These are phyloP conservation scores for Psittacara wagleri DNA, from an alignment of 2,113 vertebrate genomes.

Conservation along the genomic window DNA sequence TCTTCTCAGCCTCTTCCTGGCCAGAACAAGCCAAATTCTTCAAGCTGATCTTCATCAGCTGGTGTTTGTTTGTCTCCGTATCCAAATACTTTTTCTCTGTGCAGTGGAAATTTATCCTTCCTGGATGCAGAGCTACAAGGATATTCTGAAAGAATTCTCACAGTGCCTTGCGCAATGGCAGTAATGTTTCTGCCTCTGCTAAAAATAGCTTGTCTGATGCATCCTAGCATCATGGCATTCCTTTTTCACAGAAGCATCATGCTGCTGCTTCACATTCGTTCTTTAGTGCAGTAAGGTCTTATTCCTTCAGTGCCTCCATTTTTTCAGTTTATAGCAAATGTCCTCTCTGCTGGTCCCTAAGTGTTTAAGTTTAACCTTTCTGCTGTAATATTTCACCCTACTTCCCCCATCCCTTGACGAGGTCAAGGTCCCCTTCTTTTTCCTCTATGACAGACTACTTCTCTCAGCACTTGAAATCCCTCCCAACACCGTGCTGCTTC, in stretches of 20 bases:
- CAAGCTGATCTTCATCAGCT: not conserved
- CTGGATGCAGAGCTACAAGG: not conserved
- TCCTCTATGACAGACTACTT: not conserved
- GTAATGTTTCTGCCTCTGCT: slow-evolving; percentile 39
- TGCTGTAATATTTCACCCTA: not conserved
- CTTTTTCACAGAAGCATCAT: not conserved
- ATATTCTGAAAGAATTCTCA: slow-evolving; percentile 26
- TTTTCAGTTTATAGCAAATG: not conserved
- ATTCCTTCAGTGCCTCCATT: not conserved
- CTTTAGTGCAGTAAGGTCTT: not conserved
- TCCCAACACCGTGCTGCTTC: not conserved
- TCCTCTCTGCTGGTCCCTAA: not conserved
- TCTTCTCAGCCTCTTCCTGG: not conserved
- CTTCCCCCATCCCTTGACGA: not conserved
- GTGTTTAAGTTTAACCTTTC: not conserved
- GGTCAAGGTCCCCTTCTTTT: not conserved
- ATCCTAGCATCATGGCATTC: not conserved
- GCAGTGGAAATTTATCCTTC: not conserved
- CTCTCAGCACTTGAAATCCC: not conserved
- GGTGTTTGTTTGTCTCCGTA: not conserved
- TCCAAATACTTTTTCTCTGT: not conserved
- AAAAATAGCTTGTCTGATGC: slow-evolving; percentile 58
- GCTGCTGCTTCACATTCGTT: not conserved
- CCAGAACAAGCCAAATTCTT: not conserved
- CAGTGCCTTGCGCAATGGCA: slow-evolving; percentile 17